Evolutionary conservation across 2,888 invertebrate species (phyloP).

Genomic region (Pachydiplax longipennis): DNA sequence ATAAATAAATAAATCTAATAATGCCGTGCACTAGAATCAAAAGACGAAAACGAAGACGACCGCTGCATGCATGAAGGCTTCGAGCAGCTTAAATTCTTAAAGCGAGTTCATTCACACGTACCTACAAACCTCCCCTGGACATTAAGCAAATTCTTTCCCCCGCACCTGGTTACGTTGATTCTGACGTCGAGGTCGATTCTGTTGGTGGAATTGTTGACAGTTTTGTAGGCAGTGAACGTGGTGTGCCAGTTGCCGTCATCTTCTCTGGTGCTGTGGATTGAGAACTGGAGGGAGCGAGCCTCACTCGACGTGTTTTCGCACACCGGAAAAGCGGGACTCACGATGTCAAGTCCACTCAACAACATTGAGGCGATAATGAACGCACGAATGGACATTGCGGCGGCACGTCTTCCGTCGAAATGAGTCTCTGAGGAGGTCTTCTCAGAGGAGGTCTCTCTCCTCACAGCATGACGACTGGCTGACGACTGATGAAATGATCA

Average conservation of each 20-base stretch:
- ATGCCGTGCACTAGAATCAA: too few relatives aligned
- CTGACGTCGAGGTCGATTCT: neutral
- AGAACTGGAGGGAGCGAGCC: neutral
- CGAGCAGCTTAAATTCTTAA: neutral
- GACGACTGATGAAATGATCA: too few relatives aligned
- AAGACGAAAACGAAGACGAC: too few relatives aligned
- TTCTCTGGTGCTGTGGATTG: neutral
- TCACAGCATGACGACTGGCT: too few relatives aligned
- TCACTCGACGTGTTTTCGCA: neutral
- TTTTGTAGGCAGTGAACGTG: neutral
- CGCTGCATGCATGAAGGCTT: too few relatives aligned
- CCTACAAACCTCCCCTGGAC: neutral
- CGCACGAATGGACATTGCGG: too few relatives aligned
- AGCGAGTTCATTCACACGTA: neutral
- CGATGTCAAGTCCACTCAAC: too few relatives aligned
- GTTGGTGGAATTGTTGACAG: neutral
- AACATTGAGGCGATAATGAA: too few relatives aligned
- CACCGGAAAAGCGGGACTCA: neutral
- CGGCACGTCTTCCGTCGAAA: too few relatives aligned
- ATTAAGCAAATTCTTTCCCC: neutral
- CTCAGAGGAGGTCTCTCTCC: too few relatives aligned
- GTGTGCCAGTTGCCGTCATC: neutral
- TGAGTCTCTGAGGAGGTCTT: too few relatives aligned
- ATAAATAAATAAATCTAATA: too few relatives aligned
- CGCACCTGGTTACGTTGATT: neutral